phyloP scores from a whole-genome alignment of 2,797 vertebrate genomes.

The Sparus aurata region DNA sequence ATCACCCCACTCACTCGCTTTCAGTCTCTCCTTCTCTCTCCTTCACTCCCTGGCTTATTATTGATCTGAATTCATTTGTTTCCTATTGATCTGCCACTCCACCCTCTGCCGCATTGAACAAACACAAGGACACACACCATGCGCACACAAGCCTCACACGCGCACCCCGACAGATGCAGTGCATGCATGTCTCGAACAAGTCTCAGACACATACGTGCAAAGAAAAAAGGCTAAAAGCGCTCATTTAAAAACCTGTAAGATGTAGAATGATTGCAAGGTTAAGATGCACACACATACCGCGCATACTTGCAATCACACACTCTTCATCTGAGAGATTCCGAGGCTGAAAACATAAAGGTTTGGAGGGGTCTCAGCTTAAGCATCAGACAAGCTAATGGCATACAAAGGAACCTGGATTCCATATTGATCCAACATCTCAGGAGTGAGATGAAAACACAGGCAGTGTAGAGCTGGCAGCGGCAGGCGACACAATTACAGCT shows the following conservation, averaged over 20 bases:
- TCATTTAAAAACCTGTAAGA: constrained; percentile 45
- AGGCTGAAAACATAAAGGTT: constrained; percentile 47
- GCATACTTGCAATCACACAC: constrained; percentile 34
- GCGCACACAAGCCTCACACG: constrained; percentile 57
- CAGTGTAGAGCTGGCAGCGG: constrained; percentile 49
- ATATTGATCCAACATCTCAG: constrained; percentile 80
- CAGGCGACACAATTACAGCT: constrained; percentile 67
- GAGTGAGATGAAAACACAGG: constrained; percentile 73
- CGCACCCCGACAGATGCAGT: constrained; percentile 33
- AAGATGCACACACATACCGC: constrained; percentile 29
- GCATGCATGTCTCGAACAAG: constrained; percentile 29
- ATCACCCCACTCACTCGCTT: constrained; percentile 69
- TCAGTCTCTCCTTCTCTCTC: constrained; percentile 76
- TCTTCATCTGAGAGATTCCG: constrained; percentile 52
- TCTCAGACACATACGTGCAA: constrained; percentile 4
- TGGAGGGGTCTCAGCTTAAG: constrained; percentile 58
- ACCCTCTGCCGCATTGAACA: constrained; percentile 86
- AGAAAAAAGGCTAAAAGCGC: constrained; percentile 33
- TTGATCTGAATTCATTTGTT: constrained; percentile 89
- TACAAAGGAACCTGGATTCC: constrained; percentile 72
- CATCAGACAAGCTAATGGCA: constrained; percentile 75
- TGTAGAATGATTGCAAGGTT: constrained; percentile 52
- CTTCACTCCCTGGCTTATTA: constrained; percentile 81
- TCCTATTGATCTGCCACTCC: constrained; percentile 86
- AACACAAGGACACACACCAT: constrained; percentile 80